Conservation (phyloP, 2,113 vertebrate species). For the Pangasianodon hypophthalmus region DNA sequence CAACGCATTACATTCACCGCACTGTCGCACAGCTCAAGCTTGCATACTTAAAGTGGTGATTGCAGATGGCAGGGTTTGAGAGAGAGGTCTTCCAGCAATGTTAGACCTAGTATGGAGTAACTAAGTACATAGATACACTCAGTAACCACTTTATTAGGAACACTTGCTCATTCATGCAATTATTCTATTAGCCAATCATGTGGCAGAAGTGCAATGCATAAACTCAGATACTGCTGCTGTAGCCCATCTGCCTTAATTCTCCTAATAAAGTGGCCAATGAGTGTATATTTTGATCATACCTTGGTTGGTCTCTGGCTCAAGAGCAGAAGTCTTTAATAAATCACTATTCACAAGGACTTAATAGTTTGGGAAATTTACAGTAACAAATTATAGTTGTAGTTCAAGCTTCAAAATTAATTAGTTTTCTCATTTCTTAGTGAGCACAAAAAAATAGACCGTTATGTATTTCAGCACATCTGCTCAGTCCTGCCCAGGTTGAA, state of each 20-base stretch:
- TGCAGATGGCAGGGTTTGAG: slow-evolving; percentile 59
- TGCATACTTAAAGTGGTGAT: slow-evolving; percentile 44
- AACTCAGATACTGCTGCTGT: not conserved
- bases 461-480: slow-evolving; percentile 4
- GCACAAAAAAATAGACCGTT: not conserved
- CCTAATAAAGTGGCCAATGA: not conserved
- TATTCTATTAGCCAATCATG: not conserved
- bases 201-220: not conserved
- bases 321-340: slow-evolving; percentile 39
- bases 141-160: not conserved
- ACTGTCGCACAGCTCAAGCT: slow-evolving; percentile 43
- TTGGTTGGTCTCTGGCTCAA: slow-evolving; percentile 51
- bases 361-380: slow-evolving; percentile 29
- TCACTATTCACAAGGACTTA: slow-evolving; percentile 33
- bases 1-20: slow-evolving; percentile 61
- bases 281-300: slow-evolving; percentile 52
- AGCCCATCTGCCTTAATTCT: not conserved
- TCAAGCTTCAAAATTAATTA: slow-evolving; percentile 41
- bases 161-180: not conserved
- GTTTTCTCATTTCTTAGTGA: not conserved
- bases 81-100: slow-evolving; percentile 31
- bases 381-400: not conserved
- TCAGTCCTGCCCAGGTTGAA: not conserved
- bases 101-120: slow-evolving; percentile 20
- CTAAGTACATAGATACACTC: not conserved